phyloP scores from a whole-genome alignment of 92 coral and sea anemone genomes.

The Blastomussa wellsi region DNA sequence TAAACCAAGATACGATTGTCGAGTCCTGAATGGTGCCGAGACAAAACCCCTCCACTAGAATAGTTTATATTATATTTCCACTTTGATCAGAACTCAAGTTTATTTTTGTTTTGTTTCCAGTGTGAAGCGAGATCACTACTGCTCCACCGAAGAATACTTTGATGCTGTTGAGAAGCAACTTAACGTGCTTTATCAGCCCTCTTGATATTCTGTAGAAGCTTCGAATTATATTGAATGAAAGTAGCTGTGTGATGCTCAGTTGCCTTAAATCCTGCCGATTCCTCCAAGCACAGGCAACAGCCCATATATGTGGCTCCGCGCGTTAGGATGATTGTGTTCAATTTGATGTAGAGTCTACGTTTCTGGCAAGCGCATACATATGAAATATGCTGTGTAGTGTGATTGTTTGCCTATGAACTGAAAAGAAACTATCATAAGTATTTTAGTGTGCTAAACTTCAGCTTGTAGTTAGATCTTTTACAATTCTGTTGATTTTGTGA shows the following conservation, averaged over 20 bases:
- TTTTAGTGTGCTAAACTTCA: background rate
- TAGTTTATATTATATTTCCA: background rate
- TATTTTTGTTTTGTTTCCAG: constrained; percentile 51
- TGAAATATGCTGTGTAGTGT: background rate
- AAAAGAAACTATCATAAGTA: background rate
- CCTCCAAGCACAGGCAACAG: too few relatives aligned
- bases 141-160: constrained; percentile 87
- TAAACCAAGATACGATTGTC: background rate
- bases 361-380: background rate
- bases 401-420: constrained; percentile 1
- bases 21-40: background rate
- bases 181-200: constrained; percentile 60
- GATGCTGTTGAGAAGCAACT: constrained; percentile 89
- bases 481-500: background rate
- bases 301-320: too few relatives aligned
- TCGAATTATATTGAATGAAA: too few relatives aligned
- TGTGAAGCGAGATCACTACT: constrained; percentile 94
- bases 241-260: background rate
- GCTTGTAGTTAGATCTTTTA: constrained; percentile 19
- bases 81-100: background rate
- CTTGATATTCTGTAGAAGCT: background rate
- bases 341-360: background rate
- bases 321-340: background rate
- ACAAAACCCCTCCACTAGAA: background rate
- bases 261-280: background rate